phyloP scores from a whole-genome alignment of 2,888 invertebrate genomes.

The Drosophila maculinotata region DNA sequence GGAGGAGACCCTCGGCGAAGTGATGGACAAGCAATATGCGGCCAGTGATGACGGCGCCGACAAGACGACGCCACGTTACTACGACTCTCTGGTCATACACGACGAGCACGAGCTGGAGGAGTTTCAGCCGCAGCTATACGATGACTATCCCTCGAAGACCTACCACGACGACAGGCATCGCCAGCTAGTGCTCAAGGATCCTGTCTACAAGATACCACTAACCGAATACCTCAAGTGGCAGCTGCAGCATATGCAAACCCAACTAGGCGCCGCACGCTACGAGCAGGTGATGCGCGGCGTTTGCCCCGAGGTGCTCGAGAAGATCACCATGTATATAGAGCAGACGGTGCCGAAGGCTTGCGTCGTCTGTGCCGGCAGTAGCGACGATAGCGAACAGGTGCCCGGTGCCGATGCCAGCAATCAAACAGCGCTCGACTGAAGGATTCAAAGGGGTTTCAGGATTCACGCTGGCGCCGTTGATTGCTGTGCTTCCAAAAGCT shows the following conservation, averaged over 20 bases:
- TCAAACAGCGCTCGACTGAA: constrained; percentile 42
- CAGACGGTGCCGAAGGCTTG: constrained; percentile 78
- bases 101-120: constrained; percentile 84
- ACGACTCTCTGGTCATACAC: constrained; percentile 85
- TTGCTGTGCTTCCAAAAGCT: constrained; percentile 77
- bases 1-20: constrained; percentile 92
- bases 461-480: constrained; percentile 39
- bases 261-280: constrained; percentile 91
- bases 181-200: constrained; percentile 89
- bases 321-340: constrained; percentile 86
- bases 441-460: constrained; percentile 6
- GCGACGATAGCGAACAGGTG: constrained; percentile 40
- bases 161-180: constrained; percentile 90
- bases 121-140: constrained; percentile 78
- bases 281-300: constrained; percentile 90
- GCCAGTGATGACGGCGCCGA: constrained; percentile 50
- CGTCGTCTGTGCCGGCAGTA: constrained; percentile 64
- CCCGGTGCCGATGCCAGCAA: constrained; percentile 23
- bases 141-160: constrained; percentile 87
- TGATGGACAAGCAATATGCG: constrained; percentile 89
- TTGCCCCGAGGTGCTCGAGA: constrained; percentile 90
- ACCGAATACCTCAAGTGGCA: constrained; percentile 90
- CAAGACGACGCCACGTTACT: constrained; percentile 72
- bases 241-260: constrained; percentile 89
- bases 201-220: constrained; percentile 92